Evolutionary conservation across 2,888 invertebrate genomes (phyloP), one percentile per base, ranked within the genome.

Genomic region (Alentia gelatinosa): DNA sequence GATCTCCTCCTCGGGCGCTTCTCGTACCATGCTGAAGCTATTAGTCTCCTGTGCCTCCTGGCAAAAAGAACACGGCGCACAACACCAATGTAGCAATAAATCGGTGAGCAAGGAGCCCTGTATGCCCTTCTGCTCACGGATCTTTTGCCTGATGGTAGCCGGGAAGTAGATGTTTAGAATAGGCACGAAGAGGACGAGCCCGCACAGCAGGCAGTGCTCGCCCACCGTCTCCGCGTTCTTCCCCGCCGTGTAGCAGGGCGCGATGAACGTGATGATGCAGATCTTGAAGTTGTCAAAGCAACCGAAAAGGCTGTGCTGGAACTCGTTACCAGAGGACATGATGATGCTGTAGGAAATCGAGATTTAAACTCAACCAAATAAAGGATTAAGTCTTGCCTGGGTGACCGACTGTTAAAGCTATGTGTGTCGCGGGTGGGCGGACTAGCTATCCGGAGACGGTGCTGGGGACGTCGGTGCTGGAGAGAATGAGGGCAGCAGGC

Each of bases 201-300:
- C 95, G 90, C 95, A 95, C 30, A 95, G 91, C 23, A 95, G 90
- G 91, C 95, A 95, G 90, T 93, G 94, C 39, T 95, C 95, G 1
- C 95, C 95, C 0, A 95, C 95, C 1, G 94, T 93, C 90, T 95
- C 95, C 0, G 95, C 95, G 92, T 94, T 95, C 92, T 95, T 95
- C 7, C 95, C 95, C 83, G 95, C 95, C 79, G 94, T 94, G 93
- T 95, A 95, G 91, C 95, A 95, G 12, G 95, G 95, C 19, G 94
- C 92, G 39, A 95, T 92, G 92, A 94, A 95, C 26, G 95, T 94
- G 89, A 95, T 93, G 88, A 95, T 92, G 91, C 95, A 95, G 47
- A 95, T 75, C 33, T 93, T 93, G 89, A 93, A 94, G 93, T 95
- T 95, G 92, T 95, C 95, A 92, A 95, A 95, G 92, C 95, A 95